phyloP scores from a whole-genome alignment of 2,113 vertebrate species.

The Hirundichthys speculiger region DNA sequence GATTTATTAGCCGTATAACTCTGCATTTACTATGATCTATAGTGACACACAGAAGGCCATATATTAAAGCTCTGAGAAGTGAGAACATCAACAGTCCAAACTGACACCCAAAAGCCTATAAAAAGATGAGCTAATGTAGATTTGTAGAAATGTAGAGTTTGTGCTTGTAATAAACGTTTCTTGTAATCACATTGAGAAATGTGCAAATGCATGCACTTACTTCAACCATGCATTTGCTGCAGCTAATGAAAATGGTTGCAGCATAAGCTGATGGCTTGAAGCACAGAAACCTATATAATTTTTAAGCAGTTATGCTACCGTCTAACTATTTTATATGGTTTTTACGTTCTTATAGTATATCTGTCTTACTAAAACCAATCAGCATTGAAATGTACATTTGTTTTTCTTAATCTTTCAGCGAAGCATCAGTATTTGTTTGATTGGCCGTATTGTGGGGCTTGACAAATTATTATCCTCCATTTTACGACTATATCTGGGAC shows the following conservation, averaged over 20 bases:
- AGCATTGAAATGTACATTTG: neutral
- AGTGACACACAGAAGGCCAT: neutral
- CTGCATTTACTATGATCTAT: constrained; percentile 24
- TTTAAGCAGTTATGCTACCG: no score
- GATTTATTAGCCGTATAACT: neutral
- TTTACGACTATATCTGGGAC: neutral
- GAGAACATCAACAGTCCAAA: constrained; percentile 11
- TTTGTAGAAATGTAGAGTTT: no score
- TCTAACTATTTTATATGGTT: no score
- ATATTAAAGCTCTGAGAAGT: constrained; percentile 9
- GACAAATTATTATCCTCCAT: constrained; percentile 15
- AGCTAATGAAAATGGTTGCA: no score
- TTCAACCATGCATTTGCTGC: no score
- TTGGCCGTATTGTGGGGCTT: neutral
- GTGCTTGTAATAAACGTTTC: no score
- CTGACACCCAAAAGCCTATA: neutral
- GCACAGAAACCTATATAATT: no score
- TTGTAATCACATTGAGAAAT: no score
- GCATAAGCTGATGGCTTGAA: no score
- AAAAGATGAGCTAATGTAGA: neutral
- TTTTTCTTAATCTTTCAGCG: no score
- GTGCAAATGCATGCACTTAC: no score
- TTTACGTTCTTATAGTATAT: neutral
- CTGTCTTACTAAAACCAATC: neutral
- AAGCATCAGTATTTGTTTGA: no score